phyloP scores from a whole-genome alignment of 2,113 vertebrate species.

The Climacteris rufus region DNA sequence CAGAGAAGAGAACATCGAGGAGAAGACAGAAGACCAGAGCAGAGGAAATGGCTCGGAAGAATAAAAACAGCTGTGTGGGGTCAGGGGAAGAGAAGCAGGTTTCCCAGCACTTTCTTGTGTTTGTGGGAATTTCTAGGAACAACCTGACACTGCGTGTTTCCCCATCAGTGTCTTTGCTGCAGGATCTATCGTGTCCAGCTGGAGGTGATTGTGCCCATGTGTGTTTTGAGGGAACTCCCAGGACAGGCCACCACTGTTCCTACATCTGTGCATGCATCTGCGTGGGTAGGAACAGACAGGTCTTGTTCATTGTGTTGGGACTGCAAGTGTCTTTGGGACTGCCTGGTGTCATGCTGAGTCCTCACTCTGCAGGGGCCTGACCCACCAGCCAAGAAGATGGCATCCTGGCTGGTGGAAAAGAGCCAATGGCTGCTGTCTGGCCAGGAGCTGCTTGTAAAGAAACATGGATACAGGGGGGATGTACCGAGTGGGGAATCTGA shows the following conservation, averaged over 20 bases:
- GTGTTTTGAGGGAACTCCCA: neutral
- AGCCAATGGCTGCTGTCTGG: neutral
- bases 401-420: neutral
- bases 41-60: neutral
- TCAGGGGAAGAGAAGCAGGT: neutral
- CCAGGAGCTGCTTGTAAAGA: neutral
- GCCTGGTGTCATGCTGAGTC: neutral
- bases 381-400: neutral
- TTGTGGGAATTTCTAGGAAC: neutral
- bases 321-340: neutral
- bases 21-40: neutral
- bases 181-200: neutral
- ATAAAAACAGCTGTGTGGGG: neutral
- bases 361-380: neutral
- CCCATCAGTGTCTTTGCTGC: neutral
- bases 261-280: rapidly evolving
- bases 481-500: neutral
- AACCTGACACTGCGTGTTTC: neutral
- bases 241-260: neutral
- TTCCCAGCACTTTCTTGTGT: neutral
- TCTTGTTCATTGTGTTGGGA: neutral
- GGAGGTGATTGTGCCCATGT: neutral
- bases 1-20: neutral
- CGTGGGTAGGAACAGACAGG: neutral
- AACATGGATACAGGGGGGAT: neutral